phyloP scores from a whole-genome alignment of 2,888 invertebrate species.

The Galeopsomyia nigrocyanea region DNA sequence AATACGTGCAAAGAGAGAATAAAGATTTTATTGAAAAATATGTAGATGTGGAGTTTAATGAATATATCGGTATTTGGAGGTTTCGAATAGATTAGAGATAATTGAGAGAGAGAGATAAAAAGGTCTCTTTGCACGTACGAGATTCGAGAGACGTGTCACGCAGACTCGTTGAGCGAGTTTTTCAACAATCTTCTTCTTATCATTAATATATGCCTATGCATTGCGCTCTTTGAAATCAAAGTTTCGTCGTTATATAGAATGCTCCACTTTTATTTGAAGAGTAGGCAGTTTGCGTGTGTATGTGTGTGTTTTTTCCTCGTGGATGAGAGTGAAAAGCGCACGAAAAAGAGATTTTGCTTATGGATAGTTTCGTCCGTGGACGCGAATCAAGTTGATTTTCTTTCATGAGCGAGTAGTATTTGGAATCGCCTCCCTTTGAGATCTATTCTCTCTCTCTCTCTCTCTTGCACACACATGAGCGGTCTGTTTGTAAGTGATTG shows the following conservation, averaged over 20 bases:
- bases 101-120: too few relatives aligned
- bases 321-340: slow-evolving; percentile 11
- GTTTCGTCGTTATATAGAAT: slow-evolving; percentile 3
- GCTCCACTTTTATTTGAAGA: background rate
- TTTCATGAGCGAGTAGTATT: slow-evolving; percentile 29
- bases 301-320: slow-evolving; percentile 24
- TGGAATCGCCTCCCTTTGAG: slow-evolving; percentile 16
- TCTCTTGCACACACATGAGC: too few relatives aligned
- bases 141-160: slow-evolving; percentile 46
- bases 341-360: slow-evolving; percentile 46
- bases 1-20: too few relatives aligned
- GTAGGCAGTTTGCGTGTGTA: slow-evolving; percentile 45
- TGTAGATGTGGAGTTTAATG: too few relatives aligned
- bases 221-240: slow-evolving; percentile 17
- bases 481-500: too few relatives aligned
- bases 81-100: too few relatives aligned
- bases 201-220: slow-evolving; percentile 25
- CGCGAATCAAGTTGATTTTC: background rate
- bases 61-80: too few relatives aligned
- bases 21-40: too few relatives aligned
- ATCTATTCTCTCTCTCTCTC: slow-evolving; percentile 14
- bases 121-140: slow-evolving; percentile 2
- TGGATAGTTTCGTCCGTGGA: too few relatives aligned
- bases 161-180: slow-evolving; percentile 37
- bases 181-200: slow-evolving; percentile 21